phyloP scores from a whole-genome alignment of 2,113 vertebrate species.

The Garra rufa region DNA sequence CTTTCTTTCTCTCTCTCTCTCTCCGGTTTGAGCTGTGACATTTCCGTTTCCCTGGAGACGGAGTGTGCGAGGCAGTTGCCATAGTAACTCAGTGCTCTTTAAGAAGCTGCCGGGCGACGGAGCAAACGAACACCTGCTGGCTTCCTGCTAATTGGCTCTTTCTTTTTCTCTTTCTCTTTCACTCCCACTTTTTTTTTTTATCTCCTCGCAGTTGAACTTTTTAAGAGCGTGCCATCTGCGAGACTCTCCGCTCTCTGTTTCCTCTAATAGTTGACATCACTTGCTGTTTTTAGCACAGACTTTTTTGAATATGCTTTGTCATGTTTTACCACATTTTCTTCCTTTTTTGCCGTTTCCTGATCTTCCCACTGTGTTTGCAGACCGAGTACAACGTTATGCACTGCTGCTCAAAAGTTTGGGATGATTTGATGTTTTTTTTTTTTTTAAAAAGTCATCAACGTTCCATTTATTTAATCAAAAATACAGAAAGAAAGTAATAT shows the following conservation, averaged over 20 bases:
- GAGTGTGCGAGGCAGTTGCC: constrained; percentile 79
- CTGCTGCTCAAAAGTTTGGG: no score
- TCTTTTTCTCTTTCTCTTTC: constrained; percentile 71
- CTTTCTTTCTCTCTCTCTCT: constrained; percentile 13
- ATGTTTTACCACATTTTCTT: no score
- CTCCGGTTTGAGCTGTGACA: constrained; percentile 81
- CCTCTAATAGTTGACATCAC: background rate
- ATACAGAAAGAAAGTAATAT: no score
- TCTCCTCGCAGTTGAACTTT: constrained; percentile 68
- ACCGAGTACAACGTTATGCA: no score
- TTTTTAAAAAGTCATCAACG: no score
- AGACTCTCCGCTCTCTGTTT: background rate
- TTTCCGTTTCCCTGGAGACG: constrained; percentile 84
- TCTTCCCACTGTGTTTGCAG: no score
- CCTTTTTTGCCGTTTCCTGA: background rate
- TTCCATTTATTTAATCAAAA: no score
- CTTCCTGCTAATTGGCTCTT: constrained; percentile 80
- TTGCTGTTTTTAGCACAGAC: constrained; percentile 29
- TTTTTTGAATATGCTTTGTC: background rate
- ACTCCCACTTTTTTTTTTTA: constrained; percentile 60
- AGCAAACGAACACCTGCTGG: constrained; percentile 79
- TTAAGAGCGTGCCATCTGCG: constrained; percentile 47
- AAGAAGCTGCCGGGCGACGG: constrained; percentile 69
- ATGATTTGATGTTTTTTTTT: no score
- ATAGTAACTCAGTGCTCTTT: constrained; percentile 80